Evolutionary conservation across 2,797 vertebrate species (phyloP).

Genomic region (Salmo trutta): DNA sequence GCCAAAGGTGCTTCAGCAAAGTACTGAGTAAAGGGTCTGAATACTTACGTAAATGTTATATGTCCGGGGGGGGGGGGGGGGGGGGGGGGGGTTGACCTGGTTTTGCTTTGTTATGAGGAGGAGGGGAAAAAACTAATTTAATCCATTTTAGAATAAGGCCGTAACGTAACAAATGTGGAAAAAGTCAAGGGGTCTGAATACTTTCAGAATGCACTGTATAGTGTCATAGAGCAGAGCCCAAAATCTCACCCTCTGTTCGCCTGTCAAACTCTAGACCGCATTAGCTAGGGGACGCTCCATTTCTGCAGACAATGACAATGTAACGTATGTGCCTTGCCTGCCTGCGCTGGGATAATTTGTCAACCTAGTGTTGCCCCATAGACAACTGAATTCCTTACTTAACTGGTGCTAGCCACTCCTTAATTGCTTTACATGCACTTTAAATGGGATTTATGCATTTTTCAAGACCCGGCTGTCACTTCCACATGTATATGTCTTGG

Average conservation of each 20-base stretch:
- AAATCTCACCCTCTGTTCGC: constrained; percentile 28
- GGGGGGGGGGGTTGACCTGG: too few species aligned
- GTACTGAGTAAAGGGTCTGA: too few species aligned
- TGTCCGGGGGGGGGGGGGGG: too few species aligned
- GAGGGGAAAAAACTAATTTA: too few species aligned
- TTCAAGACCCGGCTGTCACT: constrained; percentile 12
- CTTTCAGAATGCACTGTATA: not conserved
- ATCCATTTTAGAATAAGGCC: too few species aligned
- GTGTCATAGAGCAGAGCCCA: constrained; percentile 33
- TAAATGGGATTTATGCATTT: constrained; percentile 51
- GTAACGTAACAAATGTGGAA: too few species aligned
- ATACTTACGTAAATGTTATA: too few species aligned
- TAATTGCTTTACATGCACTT: constrained; percentile 38
- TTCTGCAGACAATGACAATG: constrained; percentile 33
- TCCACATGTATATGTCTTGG: not conserved
- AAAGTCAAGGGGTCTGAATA: too few species aligned
- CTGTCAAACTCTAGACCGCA: constrained; percentile 34
- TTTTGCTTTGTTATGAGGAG: too few species aligned
- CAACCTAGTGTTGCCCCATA: constrained; percentile 25
- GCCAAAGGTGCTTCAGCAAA: too few species aligned
- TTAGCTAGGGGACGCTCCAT: constrained; percentile 31
- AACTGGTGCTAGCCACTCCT: constrained; percentile 20
- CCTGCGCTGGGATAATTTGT: constrained; percentile 25
- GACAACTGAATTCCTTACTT: constrained; percentile 39
- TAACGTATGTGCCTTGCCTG: not conserved